Evolutionary conservation across 1,140 invertebrate species (phyloP), one percentile per base, ranked within the genome.

Genomic region (Drosophila quadrilineata): DNA sequence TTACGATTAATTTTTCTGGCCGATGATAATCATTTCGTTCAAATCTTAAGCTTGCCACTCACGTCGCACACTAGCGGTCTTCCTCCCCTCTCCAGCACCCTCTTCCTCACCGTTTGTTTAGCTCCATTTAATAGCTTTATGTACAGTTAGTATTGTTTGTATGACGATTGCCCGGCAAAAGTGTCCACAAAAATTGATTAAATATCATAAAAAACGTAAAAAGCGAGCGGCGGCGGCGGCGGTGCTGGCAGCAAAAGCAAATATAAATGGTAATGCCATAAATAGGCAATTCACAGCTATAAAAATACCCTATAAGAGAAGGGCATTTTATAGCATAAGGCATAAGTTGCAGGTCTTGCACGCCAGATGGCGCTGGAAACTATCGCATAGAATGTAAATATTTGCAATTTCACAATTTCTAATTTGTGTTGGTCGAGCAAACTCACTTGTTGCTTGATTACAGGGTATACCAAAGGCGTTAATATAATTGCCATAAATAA

Each of bases 401-500:
- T n/a, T n/a, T n/a, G n/a, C n/a, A n/a, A n/a, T n/a, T n/a, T n/a
- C n/a, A n/a, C n/a, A n/a, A n/a, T n/a, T n/a, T n/a, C n/a, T n/a
- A n/a, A n/a, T n/a, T n/a, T n/a, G n/a, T n/a, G n/a, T n/a, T n/a
- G n/a, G n/a, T n/a, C n/a, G n/a, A n/a, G n/a, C n/a, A n/a, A n/a
- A n/a, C n/a, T n/a, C n/a, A n/a, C n/a, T n/a, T n/a, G n/a, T n/a
- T n/a, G n/a, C n/a, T n/a, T n/a, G n/a, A n/a, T n/a, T n/a, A n/a
- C n/a, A n/a, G n/a, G n/a, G n/a, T n/a, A n/a, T n/a, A 75, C n/a
- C 16, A 45, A 64, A 26, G 33, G 57, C 41, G 29, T 65, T 45
- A 45, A 19, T 19, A 48, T 50, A 82, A 40, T 71, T 80, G 77
- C 77, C 77, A 79, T 71, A 77, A 72, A 71, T 31, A 36, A 21